Evolutionary conservation across 1,140 invertebrate species (phyloP), one percentile per base, ranked within the genome.

Genomic region (Drosophila dunni): DNA sequence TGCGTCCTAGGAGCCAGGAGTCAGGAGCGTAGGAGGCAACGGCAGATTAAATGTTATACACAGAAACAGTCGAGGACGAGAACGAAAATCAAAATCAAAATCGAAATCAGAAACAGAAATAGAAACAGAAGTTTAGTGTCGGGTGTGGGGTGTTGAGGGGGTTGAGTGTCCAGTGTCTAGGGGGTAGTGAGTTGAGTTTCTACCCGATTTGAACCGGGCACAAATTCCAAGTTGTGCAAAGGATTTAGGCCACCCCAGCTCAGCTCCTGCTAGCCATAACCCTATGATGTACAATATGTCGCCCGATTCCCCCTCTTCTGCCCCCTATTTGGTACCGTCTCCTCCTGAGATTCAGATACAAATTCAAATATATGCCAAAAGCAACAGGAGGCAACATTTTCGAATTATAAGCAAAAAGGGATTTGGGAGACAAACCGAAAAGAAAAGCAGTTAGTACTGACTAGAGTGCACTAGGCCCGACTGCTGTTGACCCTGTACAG

Each of bases 11-110:
- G 0, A 29, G 13, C 9, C 13, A 38, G 34, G 0, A 29, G 13
- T 7, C 13, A 38, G 34, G 54, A 13, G 8, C 13, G 33, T 53
- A 13, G 9, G 15, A 53, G 29, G 34, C 7, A 24, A 48, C 13
- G 64, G 75, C 72, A 86, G 89, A 89, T 91, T 91, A 91, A 90
- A 82, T 91, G 79, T 91, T 91, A 91, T 78, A 77, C 84, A 89
- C 74, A 86, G 79, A 75, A 29, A 42, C 60, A 57, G 20, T 38
- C 11, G 11, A 24, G 50, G 5, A 34, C 9, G 9, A 63, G 50
- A 10, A 48, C 11, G 0, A 56, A 34, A 29, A 48, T 33, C 56
- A 54, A 40, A 10, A 13, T 9, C 54, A 15, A 13, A 33, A 9
- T 33, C 42, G 24, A 40, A 57, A 50, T 33, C 8, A 67, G 38